These are phyloP conservation scores for Hippocampus guttulatus DNA, from an alignment of 2,113 vertebrate species.

Conservation along the genomic window DNA sequence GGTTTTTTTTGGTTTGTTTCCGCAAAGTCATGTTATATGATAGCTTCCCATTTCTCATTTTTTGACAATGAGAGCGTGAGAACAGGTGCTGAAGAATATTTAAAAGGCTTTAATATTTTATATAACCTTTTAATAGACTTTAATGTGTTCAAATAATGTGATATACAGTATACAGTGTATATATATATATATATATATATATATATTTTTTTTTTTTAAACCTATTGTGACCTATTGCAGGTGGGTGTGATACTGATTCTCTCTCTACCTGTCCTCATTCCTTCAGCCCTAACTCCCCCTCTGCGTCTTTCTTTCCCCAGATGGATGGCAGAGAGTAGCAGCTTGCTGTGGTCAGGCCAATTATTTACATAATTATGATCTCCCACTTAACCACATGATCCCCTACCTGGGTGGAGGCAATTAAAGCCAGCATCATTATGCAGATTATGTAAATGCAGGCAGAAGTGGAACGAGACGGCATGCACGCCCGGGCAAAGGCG, in stretches of 20 bases:
- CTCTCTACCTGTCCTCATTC: constrained; percentile 20
- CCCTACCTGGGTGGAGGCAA: constrained; percentile 93
- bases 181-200: too few species aligned
- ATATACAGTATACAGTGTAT: too few species aligned
- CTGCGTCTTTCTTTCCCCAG: constrained; percentile 72
- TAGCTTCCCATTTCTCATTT: too few species aligned
- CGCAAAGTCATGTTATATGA: too few species aligned
- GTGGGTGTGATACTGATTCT: neutral
- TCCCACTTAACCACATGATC: constrained; percentile 99
- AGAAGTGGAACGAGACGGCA: constrained; percentile 79
- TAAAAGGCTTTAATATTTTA: too few species aligned
- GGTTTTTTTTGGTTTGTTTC: too few species aligned
- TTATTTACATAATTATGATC: constrained; percentile 99
- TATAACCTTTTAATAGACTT: too few species aligned
- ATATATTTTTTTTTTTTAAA: too few species aligned
- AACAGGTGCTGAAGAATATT: too few species aligned
- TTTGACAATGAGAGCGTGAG: too few species aligned
- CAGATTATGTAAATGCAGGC: constrained; percentile 92
- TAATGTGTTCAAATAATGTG: too few species aligned
- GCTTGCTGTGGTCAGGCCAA: constrained; percentile 96
- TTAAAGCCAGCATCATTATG: constrained; percentile 93
- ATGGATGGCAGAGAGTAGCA: constrained; percentile 90
- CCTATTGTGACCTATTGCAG: too few species aligned
- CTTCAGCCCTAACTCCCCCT: constrained; percentile 6
- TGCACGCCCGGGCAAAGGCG: neutral